Percentiles rank a stretch among this genome's conserved stretches.
Evolutionary conservation across 2,888 invertebrate genomes (phyloP).

Genomic region (Barypeithes pellucidus): DNA sequence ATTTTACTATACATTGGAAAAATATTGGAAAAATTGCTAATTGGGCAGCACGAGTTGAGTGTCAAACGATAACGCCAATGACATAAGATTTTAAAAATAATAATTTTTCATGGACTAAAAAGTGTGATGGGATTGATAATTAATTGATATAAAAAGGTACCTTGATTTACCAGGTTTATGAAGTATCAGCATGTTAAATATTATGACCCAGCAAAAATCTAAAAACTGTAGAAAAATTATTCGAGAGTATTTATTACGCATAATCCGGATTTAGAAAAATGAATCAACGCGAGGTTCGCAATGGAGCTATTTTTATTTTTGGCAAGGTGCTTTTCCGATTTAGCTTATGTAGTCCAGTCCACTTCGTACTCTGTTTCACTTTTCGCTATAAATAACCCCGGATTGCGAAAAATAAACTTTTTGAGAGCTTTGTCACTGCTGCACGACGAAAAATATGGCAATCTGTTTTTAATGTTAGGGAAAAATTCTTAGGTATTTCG

Average conservation of each 20-base stretch:
- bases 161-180: no score
- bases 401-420: slow-evolving; percentile 46
- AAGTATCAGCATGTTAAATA: no score
- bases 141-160: no score
- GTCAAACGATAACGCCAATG: no score
- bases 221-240: not conserved
- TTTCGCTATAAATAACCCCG: slow-evolving; percentile 55
- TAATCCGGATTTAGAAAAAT: slow-evolving; percentile 58
- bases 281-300: slow-evolving; percentile 63
- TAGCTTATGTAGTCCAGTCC: slow-evolving; percentile 57
- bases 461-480: slow-evolving; percentile 22
- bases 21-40: no score
- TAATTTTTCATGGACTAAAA: no score
- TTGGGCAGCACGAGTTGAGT: no score
- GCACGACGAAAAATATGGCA: slow-evolving; percentile 36
- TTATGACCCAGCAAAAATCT: not conserved
- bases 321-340: slow-evolving; percentile 60
- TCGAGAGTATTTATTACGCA: slow-evolving; percentile 53
- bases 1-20: no score
- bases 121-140: no score
- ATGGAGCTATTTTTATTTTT: slow-evolving; percentile 61
- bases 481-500: not conserved
- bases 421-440: slow-evolving; percentile 27
- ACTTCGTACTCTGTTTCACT: slow-evolving; percentile 55
- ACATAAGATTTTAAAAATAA: no score